Conservation (phyloP, 2,888 invertebrate genomes). For the Cantharis nigra region DNA sequence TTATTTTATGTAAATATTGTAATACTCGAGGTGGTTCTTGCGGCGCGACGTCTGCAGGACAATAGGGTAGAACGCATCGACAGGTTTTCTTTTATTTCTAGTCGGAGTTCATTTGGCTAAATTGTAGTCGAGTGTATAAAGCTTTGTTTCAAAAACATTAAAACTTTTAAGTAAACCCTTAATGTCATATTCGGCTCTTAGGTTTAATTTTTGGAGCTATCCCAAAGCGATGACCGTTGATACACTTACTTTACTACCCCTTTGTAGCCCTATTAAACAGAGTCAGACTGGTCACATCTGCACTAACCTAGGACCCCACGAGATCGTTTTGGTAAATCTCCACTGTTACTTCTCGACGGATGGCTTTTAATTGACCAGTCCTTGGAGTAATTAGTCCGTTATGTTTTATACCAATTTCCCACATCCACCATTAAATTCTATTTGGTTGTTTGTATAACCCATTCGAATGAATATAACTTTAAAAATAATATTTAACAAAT, state of each 20-base stretch:
- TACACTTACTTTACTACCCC: slow-evolving; percentile 12
- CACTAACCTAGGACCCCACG: slow-evolving; percentile 38
- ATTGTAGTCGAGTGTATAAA: neutral
- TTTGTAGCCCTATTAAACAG: slow-evolving; percentile 25
- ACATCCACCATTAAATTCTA: slow-evolving; percentile 38
- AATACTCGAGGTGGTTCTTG: neutral
- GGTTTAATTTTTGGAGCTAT: slow-evolving; percentile 26
- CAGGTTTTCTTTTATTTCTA: too few species aligned
- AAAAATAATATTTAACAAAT: too few species aligned
- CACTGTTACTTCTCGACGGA: slow-evolving; percentile 40
- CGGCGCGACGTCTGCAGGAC: neutral
- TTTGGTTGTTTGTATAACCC: slow-evolving; percentile 35
- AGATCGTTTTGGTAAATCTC: slow-evolving; percentile 44
- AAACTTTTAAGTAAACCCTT: slow-evolving; percentile 20
- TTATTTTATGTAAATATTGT: neutral
- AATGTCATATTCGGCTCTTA: slow-evolving; percentile 25
- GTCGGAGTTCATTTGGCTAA: too few species aligned
- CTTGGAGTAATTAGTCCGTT: slow-evolving; percentile 45
- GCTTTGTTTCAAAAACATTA: slow-evolving; percentile 14
- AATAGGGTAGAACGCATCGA: neutral
- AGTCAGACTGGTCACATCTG: slow-evolving; percentile 35
- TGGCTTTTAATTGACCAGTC: slow-evolving; percentile 44
- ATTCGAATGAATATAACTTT: neutral
- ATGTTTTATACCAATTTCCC: slow-evolving; percentile 37
- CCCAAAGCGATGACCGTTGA: slow-evolving; percentile 21